phyloP scores from a whole-genome alignment of 2,888 invertebrate genomes.

The Pyrgus malvae region DNA sequence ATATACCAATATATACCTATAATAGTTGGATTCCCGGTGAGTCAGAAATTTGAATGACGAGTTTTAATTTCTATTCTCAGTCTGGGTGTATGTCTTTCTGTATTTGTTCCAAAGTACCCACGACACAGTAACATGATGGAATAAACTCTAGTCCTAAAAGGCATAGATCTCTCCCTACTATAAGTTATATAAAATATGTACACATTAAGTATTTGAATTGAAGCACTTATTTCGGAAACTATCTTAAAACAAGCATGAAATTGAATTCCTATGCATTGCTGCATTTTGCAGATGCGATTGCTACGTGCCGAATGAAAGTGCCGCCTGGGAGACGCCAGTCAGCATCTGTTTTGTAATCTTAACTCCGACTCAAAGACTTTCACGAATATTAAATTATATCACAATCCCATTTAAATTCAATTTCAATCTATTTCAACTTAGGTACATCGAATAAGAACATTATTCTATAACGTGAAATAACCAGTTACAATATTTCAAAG shows the following conservation, averaged over 20 bases:
- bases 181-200: too few relatives aligned
- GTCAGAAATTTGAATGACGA: too few relatives aligned
- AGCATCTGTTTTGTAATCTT: constrained; percentile 69
- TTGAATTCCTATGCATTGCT: constrained; percentile 78
- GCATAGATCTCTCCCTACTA: too few relatives aligned
- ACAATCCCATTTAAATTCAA: constrained; percentile 23
- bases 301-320: constrained; percentile 65
- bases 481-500: constrained; percentile 43
- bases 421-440: constrained; percentile 28
- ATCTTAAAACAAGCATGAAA: constrained; percentile 55
- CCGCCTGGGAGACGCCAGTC: constrained; percentile 73
- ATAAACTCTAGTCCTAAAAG: too few relatives aligned
- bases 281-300: constrained; percentile 73
- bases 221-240: constrained; percentile 21
- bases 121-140: too few relatives aligned
- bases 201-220: constrained; percentile 15
- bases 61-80: too few relatives aligned
- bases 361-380: constrained; percentile 48
- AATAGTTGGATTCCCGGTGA: too few relatives aligned
- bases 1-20: too few relatives aligned
- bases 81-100: too few relatives aligned
- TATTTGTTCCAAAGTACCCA: too few relatives aligned
- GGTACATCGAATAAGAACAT: constrained; percentile 23
- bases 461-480: constrained; percentile 29
- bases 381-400: constrained; percentile 39